These are phyloP conservation scores for Hydropsyche tenuis DNA, from an alignment of 1,140 invertebrate genomes.

Conservation along the genomic window DNA sequence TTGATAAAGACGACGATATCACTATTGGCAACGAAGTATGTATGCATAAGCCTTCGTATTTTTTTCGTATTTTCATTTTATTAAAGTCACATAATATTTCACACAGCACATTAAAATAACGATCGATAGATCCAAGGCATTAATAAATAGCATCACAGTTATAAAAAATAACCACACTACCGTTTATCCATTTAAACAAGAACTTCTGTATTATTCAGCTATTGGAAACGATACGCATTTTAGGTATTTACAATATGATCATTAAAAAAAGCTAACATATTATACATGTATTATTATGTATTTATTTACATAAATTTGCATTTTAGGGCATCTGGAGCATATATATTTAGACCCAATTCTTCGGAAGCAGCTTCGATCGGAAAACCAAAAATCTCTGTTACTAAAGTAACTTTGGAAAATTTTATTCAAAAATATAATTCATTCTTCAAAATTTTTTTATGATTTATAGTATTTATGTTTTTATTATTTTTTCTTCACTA, in stretches of 20 bases:
- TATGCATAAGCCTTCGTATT: no score
- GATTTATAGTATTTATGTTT: neutral
- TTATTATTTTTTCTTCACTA: slow-evolving; percentile 46
- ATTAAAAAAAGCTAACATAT: neutral
- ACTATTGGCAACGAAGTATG: slow-evolving; percentile 21
- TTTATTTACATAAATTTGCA: neutral
- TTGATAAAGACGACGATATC: slow-evolving; percentile 1
- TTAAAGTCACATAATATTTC: no score
- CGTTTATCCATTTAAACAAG: slow-evolving; percentile 67
- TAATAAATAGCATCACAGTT: slow-evolving; percentile 53
- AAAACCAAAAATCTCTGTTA: slow-evolving; percentile 56
- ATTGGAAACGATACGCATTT: slow-evolving; percentile 61
- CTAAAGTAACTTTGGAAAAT: slow-evolving; percentile 9
- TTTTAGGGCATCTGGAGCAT: slow-evolving; percentile 79
- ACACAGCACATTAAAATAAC: slow-evolving; percentile 37
- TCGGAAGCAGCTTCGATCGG: slow-evolving; percentile 50
- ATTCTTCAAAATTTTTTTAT: no score
- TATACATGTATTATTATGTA: neutral
- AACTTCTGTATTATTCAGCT: slow-evolving; percentile 80
- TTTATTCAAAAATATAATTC: no score
- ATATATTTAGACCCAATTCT: slow-evolving; percentile 81
- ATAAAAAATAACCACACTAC: slow-evolving; percentile 58
- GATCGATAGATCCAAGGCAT: slow-evolving; percentile 33
- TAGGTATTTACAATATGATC: slow-evolving; percentile 34
- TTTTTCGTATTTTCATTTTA: neutral